Conservation (phyloP, 2,797 vertebrate genomes). For the Phaenicophaeus curvirostris region DNA sequence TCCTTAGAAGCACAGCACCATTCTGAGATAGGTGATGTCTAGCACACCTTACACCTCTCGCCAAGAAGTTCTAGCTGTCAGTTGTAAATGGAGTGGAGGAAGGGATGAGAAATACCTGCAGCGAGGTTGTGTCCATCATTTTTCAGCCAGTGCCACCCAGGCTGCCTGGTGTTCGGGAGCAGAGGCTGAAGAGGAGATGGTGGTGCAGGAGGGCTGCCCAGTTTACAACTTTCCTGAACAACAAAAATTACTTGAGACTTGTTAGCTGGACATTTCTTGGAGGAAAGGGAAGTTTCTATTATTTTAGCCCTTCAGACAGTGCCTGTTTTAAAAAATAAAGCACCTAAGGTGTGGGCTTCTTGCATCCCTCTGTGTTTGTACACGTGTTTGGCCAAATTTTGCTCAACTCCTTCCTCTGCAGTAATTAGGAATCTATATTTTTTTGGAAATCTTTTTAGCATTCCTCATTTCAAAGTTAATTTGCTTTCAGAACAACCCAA, state of each 20-base stretch:
- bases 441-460: not conserved
- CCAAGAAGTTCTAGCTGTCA: too few relatives aligned
- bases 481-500: slow-evolving; percentile 43
- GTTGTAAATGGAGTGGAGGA: too few relatives aligned
- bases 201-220: accelerated
- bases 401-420: not conserved
- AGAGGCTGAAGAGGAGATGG: accelerated
- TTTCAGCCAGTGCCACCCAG: too few relatives aligned
- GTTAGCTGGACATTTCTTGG: not conserved
- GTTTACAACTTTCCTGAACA: accelerated
- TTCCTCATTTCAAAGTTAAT: slow-evolving; percentile 50
- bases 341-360: not conserved
- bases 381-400: not conserved
- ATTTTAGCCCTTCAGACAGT: not conserved
- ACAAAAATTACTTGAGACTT: too few relatives aligned
- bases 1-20: accelerated
- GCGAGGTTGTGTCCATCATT: not conserved
- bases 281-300: not conserved
- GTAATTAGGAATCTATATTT: not conserved
- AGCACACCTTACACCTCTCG: accelerated
- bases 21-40: accelerated
- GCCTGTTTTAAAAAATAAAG: not conserved
- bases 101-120: not conserved
- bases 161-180: not conserved
- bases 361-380: accelerated